Evolutionary conservation across 2,888 invertebrate genomes (phyloP).

Genomic region (Hartigia nigra): DNA sequence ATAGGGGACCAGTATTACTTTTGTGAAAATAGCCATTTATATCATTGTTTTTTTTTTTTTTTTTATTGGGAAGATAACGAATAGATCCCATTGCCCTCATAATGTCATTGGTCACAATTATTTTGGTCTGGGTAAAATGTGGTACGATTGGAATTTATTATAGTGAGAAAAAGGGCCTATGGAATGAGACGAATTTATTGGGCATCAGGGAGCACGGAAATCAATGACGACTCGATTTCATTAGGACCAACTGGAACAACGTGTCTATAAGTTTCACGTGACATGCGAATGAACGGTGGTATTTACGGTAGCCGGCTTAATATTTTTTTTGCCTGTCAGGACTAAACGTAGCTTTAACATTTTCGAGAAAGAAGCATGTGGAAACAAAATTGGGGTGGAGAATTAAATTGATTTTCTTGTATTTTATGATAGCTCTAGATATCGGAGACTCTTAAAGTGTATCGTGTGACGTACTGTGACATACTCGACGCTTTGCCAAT

Average conservation of each 20-base stretch:
- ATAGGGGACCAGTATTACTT: background rate
- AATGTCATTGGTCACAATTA: background rate
- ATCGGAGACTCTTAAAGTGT: slow-evolving; percentile 49
- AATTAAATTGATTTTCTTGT: slow-evolving; percentile 28
- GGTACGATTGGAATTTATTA: background rate
- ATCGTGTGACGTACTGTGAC: slow-evolving; percentile 38
- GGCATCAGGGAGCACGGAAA: background rate
- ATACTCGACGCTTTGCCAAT: slow-evolving; percentile 21
- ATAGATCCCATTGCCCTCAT: background rate
- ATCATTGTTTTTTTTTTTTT: background rate
- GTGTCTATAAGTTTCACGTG: background rate
- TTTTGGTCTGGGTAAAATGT: background rate
- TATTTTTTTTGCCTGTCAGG: background rate
- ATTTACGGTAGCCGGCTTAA: background rate
- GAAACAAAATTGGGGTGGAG: background rate
- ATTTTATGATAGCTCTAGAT: slow-evolving; percentile 49
- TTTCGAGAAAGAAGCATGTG: background rate
- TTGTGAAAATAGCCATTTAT: background rate
- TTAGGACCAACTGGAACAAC: background rate
- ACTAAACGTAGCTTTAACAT: slow-evolving; percentile 1
- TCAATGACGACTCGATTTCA: background rate
- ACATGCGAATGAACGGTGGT: background rate
- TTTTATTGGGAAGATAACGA: background rate
- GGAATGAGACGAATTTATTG: background rate
- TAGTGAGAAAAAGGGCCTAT: background rate